Base-by-base conservation (phyloP, 1,140 invertebrate species). In the Berghia stephanieae region DNA sequence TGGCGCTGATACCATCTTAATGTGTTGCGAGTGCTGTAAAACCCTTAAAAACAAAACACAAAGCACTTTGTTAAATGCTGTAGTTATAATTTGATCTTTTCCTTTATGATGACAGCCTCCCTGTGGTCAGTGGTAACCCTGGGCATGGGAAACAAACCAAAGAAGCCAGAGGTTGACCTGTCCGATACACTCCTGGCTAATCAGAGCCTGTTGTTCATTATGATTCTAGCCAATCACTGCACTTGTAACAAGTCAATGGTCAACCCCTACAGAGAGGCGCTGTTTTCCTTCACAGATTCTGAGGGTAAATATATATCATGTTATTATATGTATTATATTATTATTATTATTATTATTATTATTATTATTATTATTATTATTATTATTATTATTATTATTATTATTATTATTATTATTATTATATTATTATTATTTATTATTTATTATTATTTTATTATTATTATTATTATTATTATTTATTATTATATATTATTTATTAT, bases 151-250 rank as follows among this genome's bases (percentile, higher is more conserved):
- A 79, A 86, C 52, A 87, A 89, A 79, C 70, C 77, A 77, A 84
- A 84, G 78, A 91, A 90, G 80, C 89, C 91, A 85, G 89, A 91
- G 52, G 86, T 85, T 31, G 88, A 85, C 84, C 78, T 89, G 82
- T 78, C 91, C 81, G 90, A 85, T 57, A 84, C 85, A 38, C 80
- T 95, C 27, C 91, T 97, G 80, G 95, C 96, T 75, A 95, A 94
- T 90, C 96, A 98, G 89, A 95, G 95, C 82, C 91, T 97, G 52
- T 89, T 98, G 63, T 91, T 99, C 38, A 89, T 98, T 55, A 90
- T 99, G 72, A 93, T 97, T 66, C 90, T 99, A 76, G 93, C 95
- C 4, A 99, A 98, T 91, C 96, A 98, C 89, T 97, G 95, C 88
- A 94, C 94, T 4, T 88, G 85, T 80, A 88, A 89, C 36, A 80